phyloP scores from a whole-genome alignment of 2,888 invertebrate genomes.

The Sarcophaga carnaria region DNA sequence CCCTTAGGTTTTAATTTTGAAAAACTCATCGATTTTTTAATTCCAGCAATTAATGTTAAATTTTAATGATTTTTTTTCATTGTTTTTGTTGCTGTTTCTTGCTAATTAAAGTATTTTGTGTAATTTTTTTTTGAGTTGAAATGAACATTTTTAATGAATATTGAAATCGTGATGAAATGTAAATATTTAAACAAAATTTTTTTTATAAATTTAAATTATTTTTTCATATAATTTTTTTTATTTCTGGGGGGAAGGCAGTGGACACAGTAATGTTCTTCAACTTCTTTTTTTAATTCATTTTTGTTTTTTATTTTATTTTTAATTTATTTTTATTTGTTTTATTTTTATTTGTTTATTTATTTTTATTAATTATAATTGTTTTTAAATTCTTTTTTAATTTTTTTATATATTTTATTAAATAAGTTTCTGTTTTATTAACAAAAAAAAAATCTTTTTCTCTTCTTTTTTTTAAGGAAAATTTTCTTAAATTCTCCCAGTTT shows the following conservation, averaged over 20 bases:
- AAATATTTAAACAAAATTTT: conserved; percentile 54
- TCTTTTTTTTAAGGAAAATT: conserved; percentile 53
- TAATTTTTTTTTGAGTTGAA: not conserved
- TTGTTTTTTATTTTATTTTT: conserved; percentile 35
- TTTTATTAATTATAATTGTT: conserved; percentile 30
- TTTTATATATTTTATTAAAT: conserved; percentile 26
- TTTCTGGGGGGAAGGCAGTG: conserved; percentile 67
- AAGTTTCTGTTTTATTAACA: conserved; percentile 60
- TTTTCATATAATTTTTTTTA: conserved; percentile 20
- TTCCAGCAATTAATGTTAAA: not conserved
- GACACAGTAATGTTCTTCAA: conserved; percentile 63
- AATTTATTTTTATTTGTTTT: conserved; percentile 21
- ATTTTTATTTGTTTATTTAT: conserved; percentile 30
- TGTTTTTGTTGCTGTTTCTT: not conserved
- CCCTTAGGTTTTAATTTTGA: not conserved
- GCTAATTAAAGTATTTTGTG: not conserved
- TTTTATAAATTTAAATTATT: not conserved
- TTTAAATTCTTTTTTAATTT: conserved; percentile 66
- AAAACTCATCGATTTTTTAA: not conserved
- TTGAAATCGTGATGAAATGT: conserved; percentile 32
- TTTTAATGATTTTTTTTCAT: conserved; percentile 9
- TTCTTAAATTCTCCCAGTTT: conserved; percentile 42
- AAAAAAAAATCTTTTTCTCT: conserved; percentile 53
- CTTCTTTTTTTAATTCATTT: conserved; percentile 33
- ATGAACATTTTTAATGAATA: not conserved